Evolutionary conservation across 2,888 invertebrate species (phyloP).

Genomic region (Formica aserva): DNA sequence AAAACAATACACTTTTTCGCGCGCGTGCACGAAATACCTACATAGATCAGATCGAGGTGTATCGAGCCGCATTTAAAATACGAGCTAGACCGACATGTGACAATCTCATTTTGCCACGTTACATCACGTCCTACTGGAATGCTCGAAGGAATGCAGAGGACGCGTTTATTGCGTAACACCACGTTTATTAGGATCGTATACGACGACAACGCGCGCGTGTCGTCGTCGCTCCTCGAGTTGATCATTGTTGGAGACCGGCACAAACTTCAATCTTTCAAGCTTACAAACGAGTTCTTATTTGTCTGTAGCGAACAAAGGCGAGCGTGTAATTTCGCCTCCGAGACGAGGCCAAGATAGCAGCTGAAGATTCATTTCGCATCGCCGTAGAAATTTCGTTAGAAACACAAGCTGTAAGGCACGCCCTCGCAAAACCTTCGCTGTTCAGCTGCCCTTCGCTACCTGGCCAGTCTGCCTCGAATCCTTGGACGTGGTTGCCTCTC

Average conservation of each 20-base stretch:
- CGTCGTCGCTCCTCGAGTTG: neutral
- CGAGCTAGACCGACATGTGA: neutral
- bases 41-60: neutral
- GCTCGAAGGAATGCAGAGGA: conserved; percentile 30
- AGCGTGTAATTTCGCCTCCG: neutral
- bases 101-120: conserved; percentile 43
- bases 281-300: conserved; percentile 23
- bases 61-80: neutral
- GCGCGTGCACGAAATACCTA: neutral
- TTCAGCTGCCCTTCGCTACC: conserved; percentile 35
- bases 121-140: conserved; percentile 21
- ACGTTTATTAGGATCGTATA: conserved; percentile 42
- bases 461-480: neutral
- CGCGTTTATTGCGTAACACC: conserved; percentile 44
- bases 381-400: conserved; percentile 8
- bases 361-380: neutral
- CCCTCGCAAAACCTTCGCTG: neutral
- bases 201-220: conserved; percentile 7
- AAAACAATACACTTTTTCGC: conserved; percentile 7
- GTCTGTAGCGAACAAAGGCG: conserved; percentile 19
- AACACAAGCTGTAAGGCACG: conserved; percentile 15
- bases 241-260: neutral
- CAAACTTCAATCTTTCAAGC: conserved; percentile 1
- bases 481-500: neutral
- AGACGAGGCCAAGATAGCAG: neutral